Conservation (phyloP, 2,888 invertebrate genomes). For the Hydriomena furcata region DNA sequence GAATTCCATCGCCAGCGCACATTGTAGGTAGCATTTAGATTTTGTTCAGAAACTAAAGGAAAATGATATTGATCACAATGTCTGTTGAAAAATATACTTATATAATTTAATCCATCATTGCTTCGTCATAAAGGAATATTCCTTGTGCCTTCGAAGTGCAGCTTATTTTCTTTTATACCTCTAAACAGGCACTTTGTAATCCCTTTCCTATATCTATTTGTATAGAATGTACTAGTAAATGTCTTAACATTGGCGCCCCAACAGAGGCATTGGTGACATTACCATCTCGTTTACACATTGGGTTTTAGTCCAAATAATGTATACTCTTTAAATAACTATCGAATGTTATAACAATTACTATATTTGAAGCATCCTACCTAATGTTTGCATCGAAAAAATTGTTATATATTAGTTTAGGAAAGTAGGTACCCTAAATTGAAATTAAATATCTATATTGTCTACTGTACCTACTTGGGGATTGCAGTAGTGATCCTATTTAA, state of each 20-base stretch:
- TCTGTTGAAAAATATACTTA: background rate
- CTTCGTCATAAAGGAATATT: conserved; percentile 24
- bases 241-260: conserved; percentile 22
- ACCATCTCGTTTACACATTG: conserved; percentile 17
- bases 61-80: conserved; percentile 13
- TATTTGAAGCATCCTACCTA: no score
- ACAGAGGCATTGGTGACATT: conserved; percentile 3
- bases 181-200: conserved; percentile 41
- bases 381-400: no score
- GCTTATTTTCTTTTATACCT: conserved; percentile 44
- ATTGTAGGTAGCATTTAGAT: conserved; percentile 49
- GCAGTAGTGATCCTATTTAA: no score
- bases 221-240: conserved; percentile 19
- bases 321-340: background rate
- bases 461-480: no score
- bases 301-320: conserved; percentile 24
- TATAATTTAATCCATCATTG: conserved; percentile 1
- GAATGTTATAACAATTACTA: no score
- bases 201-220: conserved; percentile 13
- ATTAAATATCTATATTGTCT: no score
- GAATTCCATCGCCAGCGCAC: conserved; percentile 46
- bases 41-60: conserved; percentile 12
- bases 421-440: no score
- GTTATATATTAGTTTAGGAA: no score
- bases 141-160: conserved; percentile 39